Base-by-base conservation (phyloP, 2,888 invertebrate species). In the Thecocarcelia acutangulata region DNA sequence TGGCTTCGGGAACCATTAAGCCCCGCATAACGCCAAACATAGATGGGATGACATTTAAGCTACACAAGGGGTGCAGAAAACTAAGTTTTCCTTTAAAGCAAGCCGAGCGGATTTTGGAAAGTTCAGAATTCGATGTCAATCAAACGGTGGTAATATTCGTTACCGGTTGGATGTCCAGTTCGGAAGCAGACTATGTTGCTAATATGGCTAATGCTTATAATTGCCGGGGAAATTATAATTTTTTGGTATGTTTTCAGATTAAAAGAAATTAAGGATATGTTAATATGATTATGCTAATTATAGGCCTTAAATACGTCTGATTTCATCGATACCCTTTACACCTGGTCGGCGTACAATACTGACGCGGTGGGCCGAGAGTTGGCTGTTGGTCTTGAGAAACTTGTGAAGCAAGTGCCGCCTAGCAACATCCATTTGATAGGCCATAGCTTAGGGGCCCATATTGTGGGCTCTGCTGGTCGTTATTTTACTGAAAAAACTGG, bases 271-370 rank as follows among this genome's bases (percentile, higher is more conserved):
- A 19, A 44, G 1, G 1, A 24, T 8, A 12, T 15, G n/a, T 21
- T 17, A 24, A 15, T 9, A 15, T 19, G 0, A 8, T 13, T 15
- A 15, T 46, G n/a, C 8, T 28, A 17, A 56, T 48, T 54, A 42
- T 21, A 90, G 89, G 90, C 86, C 6, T 81, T 90, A 15, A 90
- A 90, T 78, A 86, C 86, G 0, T 87, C 87, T 9, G 84, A 85
- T 8, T 88, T 85, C 15, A 86, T 90, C 50, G 88, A 89, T 40
- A 90, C 90, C 2, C 84, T 90, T 2, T 90, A 90, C 80, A 86
- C 87, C 2, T 90, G 90, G 90, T 88, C 90, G 0, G 89, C 90
- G 2, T 84, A 88, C 11, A 90, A 90, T 73, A 90, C 90, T 4
- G 88, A 90, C 70, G 85, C 83, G 52, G 85, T 89, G 61, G 89